These are phyloP conservation scores for Heterodera filipjevi DNA, from an alignment of 2,888 invertebrate genomes.

Conservation along the genomic window DNA sequence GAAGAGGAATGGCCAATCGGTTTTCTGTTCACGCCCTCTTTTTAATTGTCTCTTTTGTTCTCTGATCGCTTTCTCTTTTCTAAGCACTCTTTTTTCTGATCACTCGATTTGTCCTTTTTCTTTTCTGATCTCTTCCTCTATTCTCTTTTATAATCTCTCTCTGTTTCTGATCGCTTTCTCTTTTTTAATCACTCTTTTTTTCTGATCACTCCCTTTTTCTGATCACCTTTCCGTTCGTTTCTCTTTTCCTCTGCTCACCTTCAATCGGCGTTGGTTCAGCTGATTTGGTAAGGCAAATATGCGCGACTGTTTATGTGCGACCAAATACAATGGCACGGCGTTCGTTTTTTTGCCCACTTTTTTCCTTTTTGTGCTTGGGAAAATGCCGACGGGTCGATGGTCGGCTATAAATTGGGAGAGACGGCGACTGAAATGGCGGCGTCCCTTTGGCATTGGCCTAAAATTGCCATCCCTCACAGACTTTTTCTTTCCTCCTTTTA, in stretches of 20 bases:
- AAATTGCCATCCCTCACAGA: neutral
- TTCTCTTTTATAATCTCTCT: neutral
- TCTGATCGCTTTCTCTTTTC: neutral
- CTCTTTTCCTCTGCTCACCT: constrained; percentile 3
- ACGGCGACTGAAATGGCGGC: neutral
- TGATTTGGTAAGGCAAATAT: neutral
- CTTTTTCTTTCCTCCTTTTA: neutral
- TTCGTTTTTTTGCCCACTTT: neutral
- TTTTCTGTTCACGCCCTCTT: neutral
- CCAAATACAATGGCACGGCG: neutral
- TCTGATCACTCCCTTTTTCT: neutral
- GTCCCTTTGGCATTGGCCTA: neutral
- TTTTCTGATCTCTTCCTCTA: neutral
- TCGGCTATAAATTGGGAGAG: constrained; percentile 23
- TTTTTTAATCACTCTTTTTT: neutral
- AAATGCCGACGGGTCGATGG: constrained; percentile 21
- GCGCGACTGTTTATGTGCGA: neutral
- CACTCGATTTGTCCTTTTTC: neutral
- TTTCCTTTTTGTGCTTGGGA: constrained; percentile 9
- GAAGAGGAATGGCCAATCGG: neutral
- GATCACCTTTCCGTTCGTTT: neutral
- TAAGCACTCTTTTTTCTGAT: neutral
- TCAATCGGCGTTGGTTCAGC: constrained; percentile 3
- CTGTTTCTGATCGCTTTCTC: neutral
- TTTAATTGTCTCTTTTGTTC: neutral